These are phyloP conservation scores for Luidia sarsii DNA, from an alignment of 53 echinoderm and acorn worm species.

Conservation along the genomic window DNA sequence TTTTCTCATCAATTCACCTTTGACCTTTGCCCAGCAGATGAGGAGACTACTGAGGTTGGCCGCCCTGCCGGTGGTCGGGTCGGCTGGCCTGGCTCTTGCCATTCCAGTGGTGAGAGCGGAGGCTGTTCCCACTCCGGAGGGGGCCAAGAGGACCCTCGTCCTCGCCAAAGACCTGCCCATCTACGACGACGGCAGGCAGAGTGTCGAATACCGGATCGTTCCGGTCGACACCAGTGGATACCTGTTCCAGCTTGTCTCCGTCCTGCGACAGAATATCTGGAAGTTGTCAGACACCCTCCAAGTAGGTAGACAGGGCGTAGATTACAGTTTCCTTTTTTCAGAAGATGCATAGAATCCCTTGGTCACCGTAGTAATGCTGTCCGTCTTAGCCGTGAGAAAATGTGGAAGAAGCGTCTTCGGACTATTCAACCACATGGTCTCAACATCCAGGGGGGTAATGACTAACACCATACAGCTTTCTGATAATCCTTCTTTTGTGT, in stretches of 20 bases:
- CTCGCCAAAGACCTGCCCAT: constrained; percentile 75
- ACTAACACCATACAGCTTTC: no score
- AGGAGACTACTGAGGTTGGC: constrained; percentile 11
- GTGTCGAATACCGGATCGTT: constrained; percentile 50
- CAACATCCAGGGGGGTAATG: no score
- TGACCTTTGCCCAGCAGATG: constrained; percentile 3
- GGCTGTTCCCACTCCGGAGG: constrained; percentile 15
- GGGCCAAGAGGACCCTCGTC: background rate
- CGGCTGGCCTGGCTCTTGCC: constrained; percentile 46
- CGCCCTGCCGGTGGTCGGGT: constrained; percentile 27
- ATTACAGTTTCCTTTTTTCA: background rate
- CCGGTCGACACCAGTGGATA: constrained; percentile 54
- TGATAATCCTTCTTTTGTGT: no score
- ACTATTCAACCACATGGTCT: no score
- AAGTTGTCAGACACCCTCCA: constrained; percentile 69
- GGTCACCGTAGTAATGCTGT: no score
- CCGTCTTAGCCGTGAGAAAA: no score
- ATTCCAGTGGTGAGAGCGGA: constrained; percentile 62
- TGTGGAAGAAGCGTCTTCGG: no score
- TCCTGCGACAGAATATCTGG: constrained; percentile 77
- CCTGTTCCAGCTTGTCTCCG: constrained; percentile 60
- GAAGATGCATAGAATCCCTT: no score
- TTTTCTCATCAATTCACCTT: no score
- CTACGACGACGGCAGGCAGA: constrained; percentile 49
- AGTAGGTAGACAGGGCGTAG: no score